Evolutionary conservation across 2,888 invertebrate genomes (phyloP).

Genomic region (Seira sanloemensis): DNA sequence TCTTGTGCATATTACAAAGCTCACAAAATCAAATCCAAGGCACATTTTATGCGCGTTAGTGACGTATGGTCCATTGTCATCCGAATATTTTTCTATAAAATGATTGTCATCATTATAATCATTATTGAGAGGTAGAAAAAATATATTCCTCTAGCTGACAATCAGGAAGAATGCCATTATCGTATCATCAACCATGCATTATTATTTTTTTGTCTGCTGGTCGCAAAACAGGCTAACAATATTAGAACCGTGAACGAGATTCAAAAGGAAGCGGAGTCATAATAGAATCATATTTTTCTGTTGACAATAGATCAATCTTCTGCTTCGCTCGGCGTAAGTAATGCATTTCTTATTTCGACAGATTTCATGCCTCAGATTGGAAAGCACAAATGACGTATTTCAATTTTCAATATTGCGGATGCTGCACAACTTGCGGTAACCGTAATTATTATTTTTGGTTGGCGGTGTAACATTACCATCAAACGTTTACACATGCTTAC

Average conservation of each 20-base stretch:
- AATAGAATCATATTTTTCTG: conserved; percentile 24
- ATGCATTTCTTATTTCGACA: conserved; percentile 19
- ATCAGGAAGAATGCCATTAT: background rate
- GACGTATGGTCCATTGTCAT: conserved; percentile 48
- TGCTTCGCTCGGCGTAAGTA: conserved; percentile 30
- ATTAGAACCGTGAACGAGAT: conserved; percentile 5
- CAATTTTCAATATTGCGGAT: too few species aligned
- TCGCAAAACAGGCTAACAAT: background rate
- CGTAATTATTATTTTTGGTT: too few species aligned
- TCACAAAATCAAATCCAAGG: background rate
- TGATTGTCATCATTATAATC: conserved; percentile 39
- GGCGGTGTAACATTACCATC: too few species aligned
- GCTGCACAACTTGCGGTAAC: too few species aligned
- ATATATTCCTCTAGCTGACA: conserved; percentile 9
- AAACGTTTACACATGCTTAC: too few species aligned
- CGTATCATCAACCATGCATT: background rate
- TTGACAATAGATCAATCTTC: conserved; percentile 48
- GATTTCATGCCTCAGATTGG: background rate
- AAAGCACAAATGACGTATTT: too few species aligned
- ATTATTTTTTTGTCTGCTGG: background rate
- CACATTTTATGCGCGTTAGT: conserved; percentile 6
- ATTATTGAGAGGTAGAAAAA: conserved; percentile 25
- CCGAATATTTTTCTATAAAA: conserved; percentile 21
- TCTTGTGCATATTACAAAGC: background rate
- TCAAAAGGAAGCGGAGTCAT: conserved; percentile 19